A percentile compares a stretch with the other conserved stretches of the same genome.
phyloP scores from a whole-genome alignment of 2,113 vertebrate species.

The Passerina amoena region DNA sequence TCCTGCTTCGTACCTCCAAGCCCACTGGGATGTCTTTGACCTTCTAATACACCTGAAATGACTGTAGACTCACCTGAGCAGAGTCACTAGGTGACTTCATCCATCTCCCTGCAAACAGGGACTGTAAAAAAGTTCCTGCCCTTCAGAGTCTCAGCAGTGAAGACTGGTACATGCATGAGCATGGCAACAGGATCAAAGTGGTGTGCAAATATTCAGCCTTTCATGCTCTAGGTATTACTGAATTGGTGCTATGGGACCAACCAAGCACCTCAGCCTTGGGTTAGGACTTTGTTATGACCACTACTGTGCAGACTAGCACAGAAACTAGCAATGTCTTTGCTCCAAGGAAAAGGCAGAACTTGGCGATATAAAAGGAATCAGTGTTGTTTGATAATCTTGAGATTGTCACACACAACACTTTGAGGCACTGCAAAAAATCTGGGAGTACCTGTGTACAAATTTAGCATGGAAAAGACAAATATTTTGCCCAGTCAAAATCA shows the following conservation, averaged over 20 bases:
- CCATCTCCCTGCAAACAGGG: background rate
- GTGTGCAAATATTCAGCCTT: background rate
- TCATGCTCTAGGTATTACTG: background rate
- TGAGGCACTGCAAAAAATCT: background rate
- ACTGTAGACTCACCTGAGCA: background rate
- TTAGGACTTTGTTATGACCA: background rate
- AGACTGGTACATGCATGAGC: background rate
- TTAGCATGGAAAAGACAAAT: background rate
- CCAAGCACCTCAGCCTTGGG: background rate
- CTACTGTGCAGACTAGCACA: background rate
- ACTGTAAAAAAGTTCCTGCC: background rate
- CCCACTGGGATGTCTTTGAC: rapidly evolving
- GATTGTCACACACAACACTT: background rate
- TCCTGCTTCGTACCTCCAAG: background rate
- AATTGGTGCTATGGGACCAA: background rate
- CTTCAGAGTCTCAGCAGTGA: background rate
- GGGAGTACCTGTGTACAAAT: background rate
- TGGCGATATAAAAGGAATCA: background rate
- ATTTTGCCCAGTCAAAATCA: background rate
- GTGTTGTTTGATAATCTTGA: background rate
- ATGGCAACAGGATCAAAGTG: background rate
- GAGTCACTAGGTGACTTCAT: background rate
- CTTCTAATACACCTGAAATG: background rate
- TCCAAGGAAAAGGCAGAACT: background rate
- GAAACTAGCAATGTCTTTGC: background rate